Evolutionary conservation across 2,797 vertebrate genomes (phyloP).

Genomic region (Darevskia nairensis): DNA sequence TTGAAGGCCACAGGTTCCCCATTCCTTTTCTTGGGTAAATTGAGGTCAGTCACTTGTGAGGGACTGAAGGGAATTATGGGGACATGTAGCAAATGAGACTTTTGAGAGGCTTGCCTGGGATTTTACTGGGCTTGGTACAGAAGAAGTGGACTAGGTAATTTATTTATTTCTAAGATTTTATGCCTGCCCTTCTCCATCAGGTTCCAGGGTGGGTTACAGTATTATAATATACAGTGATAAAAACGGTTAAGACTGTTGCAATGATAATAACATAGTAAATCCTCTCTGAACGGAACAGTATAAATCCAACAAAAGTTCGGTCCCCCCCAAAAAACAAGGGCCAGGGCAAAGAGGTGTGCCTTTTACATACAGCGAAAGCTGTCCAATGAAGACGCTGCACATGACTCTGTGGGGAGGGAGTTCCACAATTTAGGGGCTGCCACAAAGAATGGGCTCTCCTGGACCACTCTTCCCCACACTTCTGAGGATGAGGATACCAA

Average conservation of each 20-base stretch:
- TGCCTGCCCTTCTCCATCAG: neutral
- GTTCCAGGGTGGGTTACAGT: neutral
- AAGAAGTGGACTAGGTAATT: neutral
- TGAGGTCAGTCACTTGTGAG: neutral
- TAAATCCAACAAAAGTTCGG: neutral
- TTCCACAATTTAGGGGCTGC: neutral
- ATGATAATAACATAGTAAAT: too few species aligned
- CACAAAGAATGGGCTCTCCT: neutral
- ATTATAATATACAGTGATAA: too few species aligned
- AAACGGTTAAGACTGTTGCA: too few species aligned
- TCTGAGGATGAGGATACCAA: neutral
- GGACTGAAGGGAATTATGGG: constrained; percentile 2
- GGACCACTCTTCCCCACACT: neutral
- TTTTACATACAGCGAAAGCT: neutral
- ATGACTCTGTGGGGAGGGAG: neutral
- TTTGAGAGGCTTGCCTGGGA: neutral
- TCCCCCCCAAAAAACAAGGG: neutral
- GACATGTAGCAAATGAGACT: neutral
- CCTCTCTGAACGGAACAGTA: too few species aligned
- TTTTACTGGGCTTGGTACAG: neutral
- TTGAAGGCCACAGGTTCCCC: too few species aligned
- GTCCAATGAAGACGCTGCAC: neutral
- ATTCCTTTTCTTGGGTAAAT: neutral
- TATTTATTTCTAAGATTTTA: neutral
- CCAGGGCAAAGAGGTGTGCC: neutral